Evolutionary conservation across 2,797 vertebrate genomes (phyloP), one percentile per base, ranked within the genome.

Genomic region (Peromyscus aztecus): DNA sequence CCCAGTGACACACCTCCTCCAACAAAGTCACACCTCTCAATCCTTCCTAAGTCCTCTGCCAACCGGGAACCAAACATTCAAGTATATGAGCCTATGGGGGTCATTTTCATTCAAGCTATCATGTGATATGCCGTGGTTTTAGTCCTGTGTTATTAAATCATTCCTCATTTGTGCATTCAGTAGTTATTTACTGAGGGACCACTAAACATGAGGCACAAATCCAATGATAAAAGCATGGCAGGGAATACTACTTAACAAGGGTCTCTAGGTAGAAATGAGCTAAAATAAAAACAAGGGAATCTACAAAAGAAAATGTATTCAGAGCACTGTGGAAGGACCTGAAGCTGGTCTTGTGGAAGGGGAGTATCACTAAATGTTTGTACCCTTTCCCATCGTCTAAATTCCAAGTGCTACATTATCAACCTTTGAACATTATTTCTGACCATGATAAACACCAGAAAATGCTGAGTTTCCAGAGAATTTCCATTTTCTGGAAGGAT

Each of bases 391-490:
- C 37, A 59, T 63, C 34, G 85, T 78, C 43, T 49, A 84, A 86
- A 95, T 90, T 84, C 73, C 16, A 85, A 96, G 49, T 57, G 11
- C 31, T 59, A 40, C 49, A 21, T 93, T 95, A 91, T 84, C 65
- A 84, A 43, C 49, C 67, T 95, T 93, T 37, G n/a, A 82, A 91
- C 1, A 23, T 1, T 17, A 37, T 73, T n/a, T 91, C 57, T 94
- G 43, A 65, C 37, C 61, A 65, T 10, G 5, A 90, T 89, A 69
- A 95, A 75, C 13, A 91, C 57, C 43, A 57, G 46, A 96, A 93
- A 94, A 49, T 61, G 83, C 40, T 75, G 93, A 91, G 37, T 94
- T 93, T 34, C 61, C 63, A 37, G n/a, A 92, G 6, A 57, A 89
- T 90, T 84, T 95, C 29, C 81, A 87, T 80, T 93, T 96, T 90